A percentile compares a stretch with the other conserved stretches of the same genome.
These are phyloP conservation scores for Glomeris maerens DNA, from an alignment of 1,140 invertebrate genomes.

Conservation along the genomic window DNA sequence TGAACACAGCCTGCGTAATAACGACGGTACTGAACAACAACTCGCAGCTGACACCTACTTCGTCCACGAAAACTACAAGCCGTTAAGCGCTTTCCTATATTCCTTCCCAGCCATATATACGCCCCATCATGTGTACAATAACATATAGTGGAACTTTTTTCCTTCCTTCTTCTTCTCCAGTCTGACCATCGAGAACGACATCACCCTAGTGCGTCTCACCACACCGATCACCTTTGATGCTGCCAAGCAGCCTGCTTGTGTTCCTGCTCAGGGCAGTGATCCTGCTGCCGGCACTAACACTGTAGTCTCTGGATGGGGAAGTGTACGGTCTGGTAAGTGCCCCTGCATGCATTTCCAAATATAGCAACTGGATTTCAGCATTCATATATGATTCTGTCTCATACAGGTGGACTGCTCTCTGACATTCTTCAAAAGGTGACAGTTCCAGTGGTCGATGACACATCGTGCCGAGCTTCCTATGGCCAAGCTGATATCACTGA, in stretches of 20 bases:
- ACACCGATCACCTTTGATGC: background rate
- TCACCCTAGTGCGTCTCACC: constrained; percentile 72
- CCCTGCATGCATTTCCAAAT: background rate
- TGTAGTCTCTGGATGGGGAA: constrained; percentile 80
- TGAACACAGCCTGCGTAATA: too few species aligned
- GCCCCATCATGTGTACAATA: too few species aligned
- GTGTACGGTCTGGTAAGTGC: background rate
- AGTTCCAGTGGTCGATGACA: background rate
- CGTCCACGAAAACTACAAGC: too few species aligned
- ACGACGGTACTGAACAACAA: too few species aligned
- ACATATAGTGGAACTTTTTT: too few species aligned
- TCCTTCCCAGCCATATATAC: too few species aligned
- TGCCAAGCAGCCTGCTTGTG: too few species aligned
- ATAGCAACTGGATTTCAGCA: background rate
- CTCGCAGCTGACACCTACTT: too few species aligned
- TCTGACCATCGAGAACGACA: too few species aligned
- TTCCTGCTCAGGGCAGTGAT: background rate
- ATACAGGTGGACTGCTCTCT: background rate
- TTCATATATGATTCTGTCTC: background rate
- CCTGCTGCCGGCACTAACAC: constrained; percentile 62
- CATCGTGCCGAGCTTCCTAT: background rate
- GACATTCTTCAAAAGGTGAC: background rate
- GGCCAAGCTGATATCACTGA: constrained; percentile 41
- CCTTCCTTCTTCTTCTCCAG: too few species aligned
- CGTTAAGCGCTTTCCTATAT: too few species aligned